Evolutionary conservation across 2,888 invertebrate genomes (phyloP).

Genomic region (Automeris io): DNA sequence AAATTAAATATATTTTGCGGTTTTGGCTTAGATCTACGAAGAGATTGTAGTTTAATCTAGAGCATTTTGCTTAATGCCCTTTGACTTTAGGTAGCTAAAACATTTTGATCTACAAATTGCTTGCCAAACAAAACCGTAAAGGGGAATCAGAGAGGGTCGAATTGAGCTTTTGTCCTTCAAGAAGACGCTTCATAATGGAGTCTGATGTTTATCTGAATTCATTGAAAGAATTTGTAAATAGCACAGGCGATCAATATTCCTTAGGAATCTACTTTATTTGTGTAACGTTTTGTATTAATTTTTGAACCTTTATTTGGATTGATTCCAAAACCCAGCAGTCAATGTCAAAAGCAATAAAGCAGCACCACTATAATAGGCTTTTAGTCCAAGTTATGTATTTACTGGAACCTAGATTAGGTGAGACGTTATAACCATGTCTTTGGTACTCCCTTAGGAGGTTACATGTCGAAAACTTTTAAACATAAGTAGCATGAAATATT

Average conservation of each 20-base stretch:
- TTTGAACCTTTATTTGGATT: too few relatives aligned
- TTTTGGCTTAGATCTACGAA: neutral
- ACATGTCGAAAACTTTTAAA: too few relatives aligned
- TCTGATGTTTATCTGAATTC: slow-evolving; percentile 13
- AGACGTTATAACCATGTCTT: too few relatives aligned
- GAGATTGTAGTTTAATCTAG: neutral
- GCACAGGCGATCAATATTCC: slow-evolving; percentile 4
- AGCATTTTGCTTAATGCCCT: slow-evolving; percentile 1
- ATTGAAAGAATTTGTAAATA: slow-evolving; percentile 10
- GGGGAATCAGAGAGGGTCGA: slow-evolving; percentile 1
- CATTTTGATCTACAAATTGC: neutral
- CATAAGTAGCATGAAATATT: too few relatives aligned
- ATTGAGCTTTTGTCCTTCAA: slow-evolving; percentile 17
- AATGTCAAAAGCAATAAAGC: too few relatives aligned
- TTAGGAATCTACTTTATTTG: neutral
- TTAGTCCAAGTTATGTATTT: too few relatives aligned
- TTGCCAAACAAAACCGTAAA: slow-evolving; percentile 2
- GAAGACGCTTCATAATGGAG: slow-evolving; percentile 14
- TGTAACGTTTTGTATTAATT: too few relatives aligned
- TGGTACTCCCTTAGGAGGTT: too few relatives aligned
- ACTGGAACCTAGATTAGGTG: too few relatives aligned
- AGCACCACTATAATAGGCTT: too few relatives aligned
- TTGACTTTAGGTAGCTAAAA: neutral
- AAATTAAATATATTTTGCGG: neutral
- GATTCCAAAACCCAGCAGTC: too few relatives aligned